Evolutionary conservation across 2,113 vertebrate genomes (phyloP).

Genomic region (Morone chrysops): DNA sequence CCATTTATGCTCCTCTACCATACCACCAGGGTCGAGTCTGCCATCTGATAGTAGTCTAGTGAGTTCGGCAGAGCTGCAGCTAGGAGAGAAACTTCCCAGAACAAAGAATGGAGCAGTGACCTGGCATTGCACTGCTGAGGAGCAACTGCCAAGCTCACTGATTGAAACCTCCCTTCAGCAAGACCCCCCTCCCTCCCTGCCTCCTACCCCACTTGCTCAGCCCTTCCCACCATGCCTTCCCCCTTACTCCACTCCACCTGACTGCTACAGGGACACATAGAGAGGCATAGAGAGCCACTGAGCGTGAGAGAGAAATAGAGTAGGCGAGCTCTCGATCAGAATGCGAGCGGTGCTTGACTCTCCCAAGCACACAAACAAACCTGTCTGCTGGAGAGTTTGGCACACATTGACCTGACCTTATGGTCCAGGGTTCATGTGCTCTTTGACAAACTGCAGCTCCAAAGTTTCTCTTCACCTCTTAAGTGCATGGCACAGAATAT

Average conservation of each 20-base stretch:
- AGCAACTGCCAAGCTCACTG: constrained; percentile 66
- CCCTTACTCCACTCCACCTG: constrained; percentile 33
- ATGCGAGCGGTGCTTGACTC: constrained; percentile 69
- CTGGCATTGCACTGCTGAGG: constrained; percentile 63
- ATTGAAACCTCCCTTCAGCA: constrained; percentile 65
- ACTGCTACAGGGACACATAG: constrained; percentile 39
- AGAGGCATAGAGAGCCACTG: constrained; percentile 33
- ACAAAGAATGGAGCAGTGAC: constrained; percentile 62
- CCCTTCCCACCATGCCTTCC: constrained; percentile 1
- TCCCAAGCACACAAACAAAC: constrained; percentile 64
- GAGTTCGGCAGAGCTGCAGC: constrained; percentile 55
- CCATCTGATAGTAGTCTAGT: constrained; percentile 60
- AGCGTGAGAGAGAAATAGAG: constrained; percentile 35
- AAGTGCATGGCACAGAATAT: constrained; percentile 63
- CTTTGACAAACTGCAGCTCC: constrained; percentile 69
- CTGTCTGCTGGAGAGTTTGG: constrained; percentile 67
- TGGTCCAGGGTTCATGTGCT: constrained; percentile 56
- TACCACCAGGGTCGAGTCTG: constrained; percentile 39
- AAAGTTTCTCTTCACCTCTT: constrained; percentile 64
- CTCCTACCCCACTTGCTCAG: not conserved
- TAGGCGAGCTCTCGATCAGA: constrained; percentile 68
- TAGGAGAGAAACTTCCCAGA: constrained; percentile 61
- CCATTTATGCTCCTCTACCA: constrained; percentile 42
- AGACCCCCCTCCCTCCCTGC: not conserved
- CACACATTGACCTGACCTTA: constrained; percentile 75